phyloP scores from a whole-genome alignment of 1,140 invertebrate genomes.

The Drosophila bifasciata region DNA sequence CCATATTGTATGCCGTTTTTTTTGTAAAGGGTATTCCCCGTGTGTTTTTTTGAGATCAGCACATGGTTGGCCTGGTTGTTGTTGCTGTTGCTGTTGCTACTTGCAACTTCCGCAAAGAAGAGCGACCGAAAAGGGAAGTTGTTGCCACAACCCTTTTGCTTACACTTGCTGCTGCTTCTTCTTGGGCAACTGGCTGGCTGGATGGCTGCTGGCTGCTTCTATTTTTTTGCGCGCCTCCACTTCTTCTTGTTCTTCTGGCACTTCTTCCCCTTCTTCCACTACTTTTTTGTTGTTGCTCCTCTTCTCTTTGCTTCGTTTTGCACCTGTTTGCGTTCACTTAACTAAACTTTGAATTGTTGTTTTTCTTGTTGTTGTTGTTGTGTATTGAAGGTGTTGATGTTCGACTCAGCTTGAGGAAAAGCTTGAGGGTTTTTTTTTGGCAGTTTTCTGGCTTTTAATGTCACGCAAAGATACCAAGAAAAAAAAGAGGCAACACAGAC shows the following conservation, averaged over 20 bases:
- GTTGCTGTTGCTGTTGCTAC: constrained; percentile 13
- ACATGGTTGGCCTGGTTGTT: constrained; percentile 25
- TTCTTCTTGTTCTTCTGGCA: too few relatives aligned
- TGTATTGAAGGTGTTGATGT: constrained; percentile 53
- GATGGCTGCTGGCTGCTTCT: background rate
- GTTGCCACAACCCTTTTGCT: constrained; percentile 54
- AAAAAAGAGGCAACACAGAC: background rate
- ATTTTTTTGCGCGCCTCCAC: background rate
- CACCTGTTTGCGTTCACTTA: constrained; percentile 53
- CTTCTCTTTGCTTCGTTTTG: constrained; percentile 30
- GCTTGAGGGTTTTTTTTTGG: constrained; percentile 11
- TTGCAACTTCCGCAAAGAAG: constrained; percentile 47
- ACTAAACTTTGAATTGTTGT: constrained; percentile 21
- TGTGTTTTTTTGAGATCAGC: constrained; percentile 5
- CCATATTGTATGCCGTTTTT: constrained; percentile 53
- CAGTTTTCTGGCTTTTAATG: constrained; percentile 38
- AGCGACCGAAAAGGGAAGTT: constrained; percentile 41
- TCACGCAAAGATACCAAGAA: constrained; percentile 22
- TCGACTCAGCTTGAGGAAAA: constrained; percentile 11
- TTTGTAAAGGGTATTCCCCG: constrained; percentile 1
- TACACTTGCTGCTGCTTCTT: too few relatives aligned
- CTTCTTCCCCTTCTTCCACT: background rate
- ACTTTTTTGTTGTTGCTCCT: constrained; percentile 13
- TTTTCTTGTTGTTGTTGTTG: constrained; percentile 9
- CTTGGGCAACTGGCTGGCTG: constrained; percentile 19